Evolutionary conservation across 2,888 invertebrate genomes (phyloP), one percentile per base, ranked within the genome.

Genomic region (Glyphotaelius pellucidus): DNA sequence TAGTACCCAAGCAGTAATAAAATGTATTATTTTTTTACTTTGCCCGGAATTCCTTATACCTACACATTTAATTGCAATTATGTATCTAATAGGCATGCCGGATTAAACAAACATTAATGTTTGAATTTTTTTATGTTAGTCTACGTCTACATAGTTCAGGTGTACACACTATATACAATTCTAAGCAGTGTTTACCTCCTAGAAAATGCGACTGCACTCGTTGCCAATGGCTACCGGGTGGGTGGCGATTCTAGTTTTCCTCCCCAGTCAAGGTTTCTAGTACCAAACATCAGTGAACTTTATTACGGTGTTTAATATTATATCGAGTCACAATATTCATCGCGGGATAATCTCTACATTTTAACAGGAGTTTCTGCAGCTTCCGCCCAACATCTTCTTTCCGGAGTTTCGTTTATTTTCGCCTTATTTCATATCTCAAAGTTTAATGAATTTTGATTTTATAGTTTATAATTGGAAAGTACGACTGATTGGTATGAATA

Each of bases 261-360:
- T 80, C 12, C 31, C 83, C 30, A 32, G 30, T 83, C 38, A 31
- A 35, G 38, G n/a, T 83, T 42, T 81, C 80, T 47, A 52, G 30
- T 89, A 31, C 80, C 79, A 67, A 30, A 91, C 92, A 91, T 92
- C 80, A 32, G 90, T 85, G 91, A 91, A 92, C 90, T 86, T 92
- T 84, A 91, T 92, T 92, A 92, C 83, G 52, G 32, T 25, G 80
- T 83, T 81, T 80, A 90, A 91, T n/a, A 92, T 91, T 91, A 84
- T 67, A 85, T 42, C 19, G 35, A 85, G 42, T 85, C 67, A 32
- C n/a, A 35, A 83, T 7, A 84, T 35, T 15, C 11, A 38, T 84
- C 38, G 35, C 11, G 84, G 84, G 15, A 84, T 35, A 35, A 84
- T 84, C 52, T 67, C 52, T 67, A 5, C 52, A 19, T 19, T 67